These are phyloP conservation scores for Camelus dromedarius DNA, from an alignment of 2,113 vertebrate species.

Conservation along the genomic window DNA sequence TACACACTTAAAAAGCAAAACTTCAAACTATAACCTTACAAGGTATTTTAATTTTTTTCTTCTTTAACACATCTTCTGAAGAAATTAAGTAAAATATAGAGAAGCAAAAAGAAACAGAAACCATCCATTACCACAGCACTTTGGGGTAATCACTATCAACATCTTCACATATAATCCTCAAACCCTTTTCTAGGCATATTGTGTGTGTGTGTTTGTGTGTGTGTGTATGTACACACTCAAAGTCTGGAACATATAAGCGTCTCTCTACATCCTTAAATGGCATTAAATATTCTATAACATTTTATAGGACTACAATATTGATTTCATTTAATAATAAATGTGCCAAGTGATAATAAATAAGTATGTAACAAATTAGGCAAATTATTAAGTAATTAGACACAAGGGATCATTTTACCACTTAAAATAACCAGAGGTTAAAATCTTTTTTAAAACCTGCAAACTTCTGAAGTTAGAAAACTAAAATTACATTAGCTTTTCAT, in stretches of 20 bases:
- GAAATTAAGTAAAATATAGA: conserved; percentile 44
- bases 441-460: neutral
- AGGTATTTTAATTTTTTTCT: neutral
- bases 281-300: neutral
- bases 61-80: neutral
- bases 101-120: conserved; percentile 43
- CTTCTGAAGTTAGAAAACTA: conserved; percentile 21
- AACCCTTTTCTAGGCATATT: neutral
- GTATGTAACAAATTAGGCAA: neutral
- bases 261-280: neutral
- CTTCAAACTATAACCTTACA: conserved; percentile 46
- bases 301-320: neutral
- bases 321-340: conserved; percentile 27
- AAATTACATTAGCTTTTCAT: neutral
- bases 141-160: neutral
- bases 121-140: neutral
- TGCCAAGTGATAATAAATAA: conserved; percentile 31
- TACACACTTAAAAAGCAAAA: conserved; percentile 52
- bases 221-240: too few relatives aligned
- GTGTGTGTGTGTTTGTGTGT: too few relatives aligned
- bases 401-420: neutral
- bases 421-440: conserved; percentile 52
- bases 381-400: neutral
- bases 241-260: neutral
- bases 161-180: neutral